These are phyloP conservation scores for Aphelenchoides avenae DNA, from an alignment of 1,140 invertebrate genomes.

Conservation along the genomic window DNA sequence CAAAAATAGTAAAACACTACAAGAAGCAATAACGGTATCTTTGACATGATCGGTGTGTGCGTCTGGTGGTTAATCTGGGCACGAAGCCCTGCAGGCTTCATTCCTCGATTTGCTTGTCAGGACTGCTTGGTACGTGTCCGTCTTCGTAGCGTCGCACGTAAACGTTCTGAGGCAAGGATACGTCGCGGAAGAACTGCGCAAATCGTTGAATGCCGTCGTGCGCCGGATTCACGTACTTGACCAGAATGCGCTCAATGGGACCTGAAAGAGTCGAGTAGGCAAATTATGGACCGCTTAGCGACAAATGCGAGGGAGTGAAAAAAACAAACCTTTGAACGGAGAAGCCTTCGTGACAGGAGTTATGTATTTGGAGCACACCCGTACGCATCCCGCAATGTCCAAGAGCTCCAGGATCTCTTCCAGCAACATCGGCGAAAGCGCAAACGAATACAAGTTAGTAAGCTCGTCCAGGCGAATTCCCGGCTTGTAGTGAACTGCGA, in stretches of 20 bases:
- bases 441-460: conserved; percentile 6
- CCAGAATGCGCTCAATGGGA: background rate
- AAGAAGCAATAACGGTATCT: too few species aligned
- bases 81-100: too few species aligned
- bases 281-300: background rate
- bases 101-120: too few species aligned
- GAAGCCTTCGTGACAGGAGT: conserved; percentile 8
- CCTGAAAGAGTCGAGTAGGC: background rate
- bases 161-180: too few species aligned
- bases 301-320: background rate
- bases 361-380: conserved; percentile 12
- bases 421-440: conserved; percentile 22
- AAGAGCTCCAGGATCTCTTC: conserved; percentile 21
- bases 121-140: too few species aligned
- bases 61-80: too few species aligned
- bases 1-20: too few species aligned
- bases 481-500: conserved; percentile 15
- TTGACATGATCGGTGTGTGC: too few species aligned
- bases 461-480: conserved; percentile 23
- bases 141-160: too few species aligned
- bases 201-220: conserved; percentile 3
- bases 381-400: conserved; percentile 22
- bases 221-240: background rate
- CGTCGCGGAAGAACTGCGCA: conserved; percentile 4
- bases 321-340: conserved; percentile 15